These are phyloP conservation scores for Ptyas mucosa DNA, from an alignment of 2,113 vertebrate genomes.

Conservation along the genomic window DNA sequence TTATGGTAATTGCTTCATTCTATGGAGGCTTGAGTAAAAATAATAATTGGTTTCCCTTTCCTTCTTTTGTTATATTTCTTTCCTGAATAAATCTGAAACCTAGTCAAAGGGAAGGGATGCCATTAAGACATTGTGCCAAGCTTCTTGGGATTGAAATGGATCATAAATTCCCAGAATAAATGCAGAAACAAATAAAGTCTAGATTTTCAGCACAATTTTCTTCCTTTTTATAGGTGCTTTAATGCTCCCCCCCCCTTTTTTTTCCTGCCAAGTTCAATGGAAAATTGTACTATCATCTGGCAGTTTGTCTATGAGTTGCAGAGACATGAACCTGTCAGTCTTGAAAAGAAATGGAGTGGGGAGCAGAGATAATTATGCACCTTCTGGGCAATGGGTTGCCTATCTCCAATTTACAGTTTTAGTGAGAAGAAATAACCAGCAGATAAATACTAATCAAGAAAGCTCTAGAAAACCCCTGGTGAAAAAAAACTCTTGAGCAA, in stretches of 20 bases:
- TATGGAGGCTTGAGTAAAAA: slow-evolving; percentile 41
- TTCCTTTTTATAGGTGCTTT: background rate
- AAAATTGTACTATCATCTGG: background rate
- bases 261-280: background rate
- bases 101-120: slow-evolving; percentile 51
- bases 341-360: background rate
- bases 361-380: background rate
- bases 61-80: slow-evolving; percentile 38
- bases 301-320: background rate
- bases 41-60: slow-evolving; percentile 25
- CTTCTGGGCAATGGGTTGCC: background rate
- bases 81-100: slow-evolving; percentile 37
- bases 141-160: background rate
- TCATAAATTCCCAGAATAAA: background rate
- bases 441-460: background rate
- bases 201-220: background rate
- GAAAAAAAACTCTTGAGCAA: slow-evolving; percentile 11
- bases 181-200: background rate
- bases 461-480: background rate
- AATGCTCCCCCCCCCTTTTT: background rate
- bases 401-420: background rate
- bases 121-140: slow-evolving; percentile 28
- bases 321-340: background rate
- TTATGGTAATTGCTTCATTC: slow-evolving; percentile 64
- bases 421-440: background rate